Percentiles rank a stretch among this genome's conserved stretches.
These are phyloP conservation scores for Spinus pinus DNA, from an alignment of 2,797 vertebrate genomes.

Conservation along the genomic window DNA sequence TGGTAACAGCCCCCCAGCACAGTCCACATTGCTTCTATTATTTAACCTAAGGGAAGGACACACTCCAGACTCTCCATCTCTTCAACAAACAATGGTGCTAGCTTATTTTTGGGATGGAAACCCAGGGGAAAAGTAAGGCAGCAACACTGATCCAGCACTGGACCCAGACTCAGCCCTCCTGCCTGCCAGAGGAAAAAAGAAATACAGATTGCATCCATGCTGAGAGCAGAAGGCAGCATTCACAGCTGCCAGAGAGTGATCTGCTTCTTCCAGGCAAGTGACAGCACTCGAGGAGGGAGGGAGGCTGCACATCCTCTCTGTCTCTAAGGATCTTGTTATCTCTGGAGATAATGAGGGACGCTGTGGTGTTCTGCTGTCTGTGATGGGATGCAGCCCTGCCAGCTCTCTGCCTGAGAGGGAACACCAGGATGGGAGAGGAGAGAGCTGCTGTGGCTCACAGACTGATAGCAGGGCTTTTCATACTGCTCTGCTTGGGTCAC, in stretches of 20 bases:
- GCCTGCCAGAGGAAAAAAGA: background rate
- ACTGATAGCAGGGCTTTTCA: background rate
- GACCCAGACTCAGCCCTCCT: background rate
- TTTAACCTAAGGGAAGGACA: background rate
- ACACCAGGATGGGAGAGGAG: background rate
- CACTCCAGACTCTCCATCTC: background rate
- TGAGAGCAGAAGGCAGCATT: background rate
- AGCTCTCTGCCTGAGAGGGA: background rate
- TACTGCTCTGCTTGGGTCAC: background rate
- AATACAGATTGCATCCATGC: background rate
- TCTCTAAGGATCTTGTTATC: slow-evolving; percentile 22
- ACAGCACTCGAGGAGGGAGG: background rate
- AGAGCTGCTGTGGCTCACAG: background rate
- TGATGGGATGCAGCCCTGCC: background rate
- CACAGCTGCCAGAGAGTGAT: background rate
- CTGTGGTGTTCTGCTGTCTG: background rate
- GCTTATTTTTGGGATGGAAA: background rate
- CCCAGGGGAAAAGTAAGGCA: background rate
- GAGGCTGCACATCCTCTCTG: background rate
- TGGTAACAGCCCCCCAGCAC: background rate
- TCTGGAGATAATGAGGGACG: background rate
- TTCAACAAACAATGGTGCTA: background rate
- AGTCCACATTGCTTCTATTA: background rate
- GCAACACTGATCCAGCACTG: rapidly evolving
- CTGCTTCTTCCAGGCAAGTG: background rate